Evolutionary conservation across 2,113 vertebrate species (phyloP).

Genomic region (Turdus rufiventris): DNA sequence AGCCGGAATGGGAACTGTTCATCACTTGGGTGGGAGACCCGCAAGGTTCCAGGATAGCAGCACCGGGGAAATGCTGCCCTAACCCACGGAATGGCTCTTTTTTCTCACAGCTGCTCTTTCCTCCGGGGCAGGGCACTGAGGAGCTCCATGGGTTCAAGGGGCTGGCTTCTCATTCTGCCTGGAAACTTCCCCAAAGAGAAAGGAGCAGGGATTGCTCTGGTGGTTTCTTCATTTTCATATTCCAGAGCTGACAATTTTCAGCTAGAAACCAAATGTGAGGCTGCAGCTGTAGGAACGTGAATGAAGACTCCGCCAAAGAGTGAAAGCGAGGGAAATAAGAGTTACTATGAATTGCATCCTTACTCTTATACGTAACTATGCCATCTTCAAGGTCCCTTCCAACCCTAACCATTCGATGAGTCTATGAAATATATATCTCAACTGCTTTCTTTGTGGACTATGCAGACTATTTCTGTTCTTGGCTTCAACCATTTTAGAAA

Average conservation of each 20-base stretch:
- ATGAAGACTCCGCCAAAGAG: neutral
- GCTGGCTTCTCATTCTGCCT: neutral
- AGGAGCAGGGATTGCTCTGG: rapidly evolving
- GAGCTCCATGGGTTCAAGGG: rapidly evolving
- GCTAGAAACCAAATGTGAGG: neutral
- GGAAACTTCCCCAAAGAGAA: neutral
- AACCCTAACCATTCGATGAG: neutral
- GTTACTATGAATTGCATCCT: neutral
- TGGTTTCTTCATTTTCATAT: neutral
- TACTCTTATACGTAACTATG: neutral
- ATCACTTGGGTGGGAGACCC: neutral
- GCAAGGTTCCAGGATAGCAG: rapidly evolving
- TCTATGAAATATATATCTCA: neutral
- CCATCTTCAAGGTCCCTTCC: neutral
- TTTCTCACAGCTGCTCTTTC: neutral
- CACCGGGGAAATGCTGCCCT: neutral
- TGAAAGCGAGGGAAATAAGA: neutral
- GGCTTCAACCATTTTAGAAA: neutral
- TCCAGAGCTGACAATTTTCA: neutral
- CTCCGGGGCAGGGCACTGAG: neutral
- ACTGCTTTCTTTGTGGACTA: neutral
- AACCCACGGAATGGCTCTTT: rapidly evolving
- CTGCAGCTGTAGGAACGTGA: neutral
- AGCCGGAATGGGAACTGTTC: rapidly evolving
- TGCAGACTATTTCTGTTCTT: neutral